Conservation (phyloP, 1,140 invertebrate genomes). For the Pseudomyrmex concolor region DNA sequence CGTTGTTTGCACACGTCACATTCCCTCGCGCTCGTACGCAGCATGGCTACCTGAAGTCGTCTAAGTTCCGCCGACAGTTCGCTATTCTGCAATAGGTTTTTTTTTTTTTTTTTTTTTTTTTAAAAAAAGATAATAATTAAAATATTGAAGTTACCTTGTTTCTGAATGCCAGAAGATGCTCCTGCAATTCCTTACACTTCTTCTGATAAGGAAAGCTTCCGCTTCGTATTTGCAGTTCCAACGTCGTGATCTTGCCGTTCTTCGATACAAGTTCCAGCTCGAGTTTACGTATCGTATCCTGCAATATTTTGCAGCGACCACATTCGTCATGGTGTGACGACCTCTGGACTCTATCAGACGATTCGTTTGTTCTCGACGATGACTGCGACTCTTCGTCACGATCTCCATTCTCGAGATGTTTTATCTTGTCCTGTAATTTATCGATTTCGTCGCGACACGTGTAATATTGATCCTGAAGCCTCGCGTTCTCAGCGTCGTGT, state of each 20-base stretch:
- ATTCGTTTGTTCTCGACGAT: neutral
- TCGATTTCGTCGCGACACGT: conserved; percentile 12
- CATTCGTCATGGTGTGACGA: neutral
- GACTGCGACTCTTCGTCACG: neutral
- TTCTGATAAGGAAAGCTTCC: conserved; percentile 77
- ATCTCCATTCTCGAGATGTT: conserved; percentile 52
- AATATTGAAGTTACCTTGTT: conserved; percentile 71
- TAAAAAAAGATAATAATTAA: conserved; percentile 18
- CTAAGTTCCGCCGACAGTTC: conserved; percentile 67
- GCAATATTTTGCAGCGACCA: conserved; percentile 51
- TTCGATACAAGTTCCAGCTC: conserved; percentile 77
- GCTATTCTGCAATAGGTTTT: conserved; percentile 63
- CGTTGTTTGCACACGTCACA: conserved; percentile 77
- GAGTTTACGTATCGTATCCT: conserved; percentile 74
- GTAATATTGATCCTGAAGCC: conserved; percentile 44
- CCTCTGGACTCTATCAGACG: conserved; percentile 32
- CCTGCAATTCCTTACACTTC: conserved; percentile 77
- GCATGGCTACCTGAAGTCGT: conserved; percentile 65
- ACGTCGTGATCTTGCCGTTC: conserved; percentile 76
- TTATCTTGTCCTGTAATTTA: conserved; percentile 57
- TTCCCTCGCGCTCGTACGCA: conserved; percentile 62
- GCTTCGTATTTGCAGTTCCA: conserved; percentile 78
- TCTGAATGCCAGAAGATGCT: conserved; percentile 60
- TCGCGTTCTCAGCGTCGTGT: conserved; percentile 38
- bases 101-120: no score